Conservation (phyloP, 2,797 vertebrate genomes). For the Macrochelys suwanniensis region DNA sequence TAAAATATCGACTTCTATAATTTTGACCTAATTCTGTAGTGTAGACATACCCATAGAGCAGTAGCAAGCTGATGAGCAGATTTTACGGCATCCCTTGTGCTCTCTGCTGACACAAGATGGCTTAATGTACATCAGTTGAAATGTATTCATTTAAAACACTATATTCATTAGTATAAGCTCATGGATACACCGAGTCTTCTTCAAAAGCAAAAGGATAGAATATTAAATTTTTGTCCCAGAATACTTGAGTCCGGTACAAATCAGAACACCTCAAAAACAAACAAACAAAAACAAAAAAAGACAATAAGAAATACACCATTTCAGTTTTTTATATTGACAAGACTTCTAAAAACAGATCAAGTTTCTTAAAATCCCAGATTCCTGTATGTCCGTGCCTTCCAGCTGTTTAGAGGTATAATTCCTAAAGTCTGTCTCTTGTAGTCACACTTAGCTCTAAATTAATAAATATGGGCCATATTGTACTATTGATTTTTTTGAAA, state of each 20-base stretch:
- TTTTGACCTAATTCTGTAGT: no score
- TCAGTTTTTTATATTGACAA: neutral
- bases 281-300: neutral
- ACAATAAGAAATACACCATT: neutral
- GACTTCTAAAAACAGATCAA: neutral
- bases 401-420: neutral
- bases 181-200: neutral
- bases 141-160: neutral
- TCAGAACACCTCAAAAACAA: neutral
- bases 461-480: neutral
- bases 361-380: neutral
- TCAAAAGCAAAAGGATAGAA: neutral
- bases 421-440: neutral
- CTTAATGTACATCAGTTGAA: neutral
- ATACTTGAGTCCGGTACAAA: neutral
- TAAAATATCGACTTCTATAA: no score
- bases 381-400: neutral
- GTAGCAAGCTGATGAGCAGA: neutral
- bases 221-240: neutral
- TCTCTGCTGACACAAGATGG: neutral
- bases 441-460: neutral
- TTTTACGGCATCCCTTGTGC: neutral
- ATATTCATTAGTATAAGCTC: neutral
- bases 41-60: no score
- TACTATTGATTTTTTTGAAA: neutral